These are phyloP conservation scores for Muscicapa striata DNA, from an alignment of 2,797 vertebrate species.

Conservation along the genomic window DNA sequence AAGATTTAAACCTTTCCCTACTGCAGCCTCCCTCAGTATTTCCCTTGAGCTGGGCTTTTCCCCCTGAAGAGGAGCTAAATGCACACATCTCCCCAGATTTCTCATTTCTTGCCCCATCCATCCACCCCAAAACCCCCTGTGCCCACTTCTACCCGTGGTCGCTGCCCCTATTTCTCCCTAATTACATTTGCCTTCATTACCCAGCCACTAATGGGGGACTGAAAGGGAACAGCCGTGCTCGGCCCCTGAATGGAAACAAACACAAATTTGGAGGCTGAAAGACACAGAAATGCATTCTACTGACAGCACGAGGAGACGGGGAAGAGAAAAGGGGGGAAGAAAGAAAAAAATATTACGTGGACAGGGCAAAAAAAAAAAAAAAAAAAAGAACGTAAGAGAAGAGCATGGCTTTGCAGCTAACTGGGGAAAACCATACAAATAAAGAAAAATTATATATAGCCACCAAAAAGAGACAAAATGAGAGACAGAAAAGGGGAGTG, in stretches of 20 bases:
- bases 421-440: constrained; percentile 78
- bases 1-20: neutral
- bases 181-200: neutral
- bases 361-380: constrained; percentile 57
- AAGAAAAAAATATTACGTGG: constrained; percentile 79
- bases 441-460: constrained; percentile 72
- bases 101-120: neutral
- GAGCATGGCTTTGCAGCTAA: constrained; percentile 74
- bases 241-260: constrained; percentile 53
- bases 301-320: constrained; percentile 75
- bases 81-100: neutral
- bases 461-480: constrained; percentile 75
- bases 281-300: constrained; percentile 94
- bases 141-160: neutral
- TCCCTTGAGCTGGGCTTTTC: neutral
- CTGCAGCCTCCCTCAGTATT: neutral
- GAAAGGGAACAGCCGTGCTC: constrained; percentile 18
- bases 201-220: constrained; percentile 31
- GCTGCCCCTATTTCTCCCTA: neutral
- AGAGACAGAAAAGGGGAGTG: constrained; percentile 45
- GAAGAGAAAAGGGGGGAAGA: constrained; percentile 70
- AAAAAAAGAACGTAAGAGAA: constrained; percentile 53
- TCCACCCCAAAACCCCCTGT: neutral
- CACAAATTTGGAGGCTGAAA: constrained; percentile 78
- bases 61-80: neutral